Evolutionary conservation across 2,113 vertebrate genomes (phyloP).

Genomic region (Pachypanchax playfairii): DNA sequence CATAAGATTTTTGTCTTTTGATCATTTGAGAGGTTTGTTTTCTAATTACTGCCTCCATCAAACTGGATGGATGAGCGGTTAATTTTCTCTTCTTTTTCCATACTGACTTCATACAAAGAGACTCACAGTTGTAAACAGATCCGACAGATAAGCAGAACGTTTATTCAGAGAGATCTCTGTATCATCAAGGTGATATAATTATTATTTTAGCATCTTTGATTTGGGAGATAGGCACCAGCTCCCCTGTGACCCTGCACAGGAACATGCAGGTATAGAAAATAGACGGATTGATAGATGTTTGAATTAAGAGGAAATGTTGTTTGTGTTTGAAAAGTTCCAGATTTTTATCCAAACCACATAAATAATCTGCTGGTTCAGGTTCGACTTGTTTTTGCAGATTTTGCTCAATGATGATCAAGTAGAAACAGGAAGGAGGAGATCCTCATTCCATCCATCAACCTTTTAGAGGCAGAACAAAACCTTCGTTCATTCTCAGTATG

Average conservation of each 20-base stretch:
- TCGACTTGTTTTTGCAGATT: conserved; percentile 13
- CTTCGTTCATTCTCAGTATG: background rate
- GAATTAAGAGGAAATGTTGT: background rate
- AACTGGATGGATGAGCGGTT: background rate
- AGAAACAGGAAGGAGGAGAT: background rate
- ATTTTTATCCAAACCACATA: background rate
- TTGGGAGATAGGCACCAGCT: no score
- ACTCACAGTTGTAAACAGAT: conserved; percentile 16
- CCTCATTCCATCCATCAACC: background rate
- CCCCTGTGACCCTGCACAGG: no score
- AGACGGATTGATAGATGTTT: background rate
- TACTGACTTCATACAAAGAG: conserved; percentile 13
- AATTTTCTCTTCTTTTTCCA: background rate
- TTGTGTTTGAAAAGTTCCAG: background rate
- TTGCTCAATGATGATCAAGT: background rate
- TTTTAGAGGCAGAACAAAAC: background rate
- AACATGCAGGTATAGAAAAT: no score
- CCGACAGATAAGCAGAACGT: conserved; percentile 29
- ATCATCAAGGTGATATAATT: no score
- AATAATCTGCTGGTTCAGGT: conserved; percentile 76
- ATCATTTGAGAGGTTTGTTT: background rate
- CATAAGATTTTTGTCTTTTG: background rate
- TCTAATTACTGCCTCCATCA: background rate
- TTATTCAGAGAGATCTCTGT: background rate
- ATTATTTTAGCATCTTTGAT: no score